A percentile compares a stretch with the other conserved stretches of the same genome.
phyloP scores from a whole-genome alignment of 2,797 vertebrate genomes.

The Trachurus trachurus region DNA sequence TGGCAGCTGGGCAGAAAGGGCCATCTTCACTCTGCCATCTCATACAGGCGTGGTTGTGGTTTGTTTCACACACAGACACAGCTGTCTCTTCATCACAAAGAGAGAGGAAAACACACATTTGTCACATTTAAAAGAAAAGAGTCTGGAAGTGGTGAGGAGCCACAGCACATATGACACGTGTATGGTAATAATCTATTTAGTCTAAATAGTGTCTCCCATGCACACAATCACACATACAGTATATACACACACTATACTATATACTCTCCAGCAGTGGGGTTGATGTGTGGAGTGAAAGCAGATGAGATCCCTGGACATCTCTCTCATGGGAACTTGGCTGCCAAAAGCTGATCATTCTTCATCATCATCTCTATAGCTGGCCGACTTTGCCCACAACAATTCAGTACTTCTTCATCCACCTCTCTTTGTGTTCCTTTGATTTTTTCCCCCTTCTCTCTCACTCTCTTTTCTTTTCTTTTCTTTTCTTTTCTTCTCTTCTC shows the following conservation, averaged over 20 bases:
- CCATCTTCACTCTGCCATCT: not conserved
- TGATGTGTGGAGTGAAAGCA: conserved; percentile 11
- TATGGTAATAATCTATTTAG: too few relatives aligned
- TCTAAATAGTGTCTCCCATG: not conserved
- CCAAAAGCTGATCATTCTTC: conserved; percentile 54
- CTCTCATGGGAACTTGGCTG: conserved; percentile 31
- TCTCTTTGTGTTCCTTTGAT: not conserved
- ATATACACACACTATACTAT: too few relatives aligned
- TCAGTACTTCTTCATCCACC: conserved; percentile 16
- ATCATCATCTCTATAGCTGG: conserved; percentile 20
- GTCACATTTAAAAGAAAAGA: too few relatives aligned
- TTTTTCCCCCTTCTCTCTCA: not conserved
- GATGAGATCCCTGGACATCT: conserved; percentile 29
- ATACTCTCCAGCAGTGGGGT: not conserved
- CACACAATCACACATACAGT: not conserved
- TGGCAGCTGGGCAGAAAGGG: not conserved
- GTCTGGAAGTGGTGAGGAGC: not conserved
- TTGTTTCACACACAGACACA: too few relatives aligned
- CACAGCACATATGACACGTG: not conserved
- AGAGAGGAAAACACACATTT: too few relatives aligned
- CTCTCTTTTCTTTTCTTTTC: not conserved
- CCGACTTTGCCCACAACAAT: conserved; percentile 11
- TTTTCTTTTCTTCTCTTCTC: too few relatives aligned
- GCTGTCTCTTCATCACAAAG: too few relatives aligned
- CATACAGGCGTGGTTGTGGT: not conserved